Conservation (phyloP, 2,797 vertebrate genomes). For the Erithacus rubecula region DNA sequence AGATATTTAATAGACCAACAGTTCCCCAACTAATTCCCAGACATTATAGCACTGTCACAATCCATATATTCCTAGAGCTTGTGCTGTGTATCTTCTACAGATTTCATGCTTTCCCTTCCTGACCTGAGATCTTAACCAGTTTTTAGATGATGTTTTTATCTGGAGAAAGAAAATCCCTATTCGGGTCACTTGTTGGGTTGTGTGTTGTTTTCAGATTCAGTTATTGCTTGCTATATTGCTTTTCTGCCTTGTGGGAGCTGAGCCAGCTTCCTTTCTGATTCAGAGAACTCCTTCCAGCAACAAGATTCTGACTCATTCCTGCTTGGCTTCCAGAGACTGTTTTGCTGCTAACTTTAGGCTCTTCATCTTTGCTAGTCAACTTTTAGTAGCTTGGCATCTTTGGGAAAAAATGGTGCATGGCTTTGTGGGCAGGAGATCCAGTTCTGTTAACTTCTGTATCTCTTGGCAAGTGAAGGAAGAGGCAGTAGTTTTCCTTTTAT, state of each 20-base stretch:
- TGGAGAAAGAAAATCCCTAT: constrained; percentile 50
- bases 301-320: constrained; percentile 64
- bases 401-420: constrained; percentile 34
- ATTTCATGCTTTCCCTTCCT: neutral
- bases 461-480: constrained; percentile 29
- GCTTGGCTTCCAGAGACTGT: constrained; percentile 59
- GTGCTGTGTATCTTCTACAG: neutral
- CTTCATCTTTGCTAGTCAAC: constrained; percentile 62
- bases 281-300: constrained; percentile 64
- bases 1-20: neutral
- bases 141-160: constrained; percentile 15
- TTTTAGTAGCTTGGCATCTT: constrained; percentile 56
- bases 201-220: constrained; percentile 57
- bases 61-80: neutral
- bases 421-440: constrained; percentile 42
- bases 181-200: constrained; percentile 55
- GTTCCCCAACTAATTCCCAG: neutral
- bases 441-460: constrained; percentile 45
- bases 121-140: constrained; percentile 27
- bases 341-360: constrained; percentile 67
- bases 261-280: constrained; percentile 69
- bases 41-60: neutral
- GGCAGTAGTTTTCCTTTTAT: constrained; percentile 45
- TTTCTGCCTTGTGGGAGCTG: constrained; percentile 71
- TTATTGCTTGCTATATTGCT: constrained; percentile 69